phyloP scores from a whole-genome alignment of 2,113 vertebrate species.

The Ctenodactylus gundi region DNA sequence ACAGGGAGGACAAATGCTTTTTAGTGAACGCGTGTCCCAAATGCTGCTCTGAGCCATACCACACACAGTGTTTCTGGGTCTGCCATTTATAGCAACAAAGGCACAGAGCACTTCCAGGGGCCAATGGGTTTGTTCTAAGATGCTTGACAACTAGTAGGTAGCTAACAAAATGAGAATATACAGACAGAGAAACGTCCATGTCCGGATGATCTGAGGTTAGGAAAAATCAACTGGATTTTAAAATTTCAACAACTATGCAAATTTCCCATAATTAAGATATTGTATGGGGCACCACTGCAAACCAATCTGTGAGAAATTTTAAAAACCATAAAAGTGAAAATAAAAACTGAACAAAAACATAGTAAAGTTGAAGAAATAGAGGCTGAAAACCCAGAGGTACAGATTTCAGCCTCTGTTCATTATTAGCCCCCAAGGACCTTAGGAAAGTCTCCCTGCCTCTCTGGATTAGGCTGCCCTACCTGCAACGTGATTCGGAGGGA shows the following conservation, averaged over 20 bases:
- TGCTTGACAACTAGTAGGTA: background rate
- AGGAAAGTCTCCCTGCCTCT: background rate
- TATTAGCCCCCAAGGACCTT: background rate
- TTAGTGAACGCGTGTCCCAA: background rate
- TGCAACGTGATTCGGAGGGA: background rate
- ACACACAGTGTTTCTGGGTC: background rate
- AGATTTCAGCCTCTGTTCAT: background rate
- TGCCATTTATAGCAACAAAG: background rate
- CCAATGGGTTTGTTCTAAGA: background rate
- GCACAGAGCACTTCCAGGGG: background rate
- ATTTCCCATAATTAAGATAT: background rate
- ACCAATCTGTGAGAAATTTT: background rate
- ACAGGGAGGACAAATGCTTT: background rate
- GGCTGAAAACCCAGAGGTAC: background rate
- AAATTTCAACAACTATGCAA: conserved; percentile 8
- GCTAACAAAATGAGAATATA: background rate
- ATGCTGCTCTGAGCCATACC: background rate
- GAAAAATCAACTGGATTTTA: conserved; percentile 34
- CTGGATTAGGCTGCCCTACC: background rate
- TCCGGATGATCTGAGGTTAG: background rate
- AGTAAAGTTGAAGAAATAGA: background rate
- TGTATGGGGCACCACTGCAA: background rate
- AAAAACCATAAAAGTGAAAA: conserved; percentile 8
- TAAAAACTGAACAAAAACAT: background rate
- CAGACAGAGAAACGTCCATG: background rate